Conservation (phyloP, 2,113 vertebrate genomes). For the Ia io region DNA sequence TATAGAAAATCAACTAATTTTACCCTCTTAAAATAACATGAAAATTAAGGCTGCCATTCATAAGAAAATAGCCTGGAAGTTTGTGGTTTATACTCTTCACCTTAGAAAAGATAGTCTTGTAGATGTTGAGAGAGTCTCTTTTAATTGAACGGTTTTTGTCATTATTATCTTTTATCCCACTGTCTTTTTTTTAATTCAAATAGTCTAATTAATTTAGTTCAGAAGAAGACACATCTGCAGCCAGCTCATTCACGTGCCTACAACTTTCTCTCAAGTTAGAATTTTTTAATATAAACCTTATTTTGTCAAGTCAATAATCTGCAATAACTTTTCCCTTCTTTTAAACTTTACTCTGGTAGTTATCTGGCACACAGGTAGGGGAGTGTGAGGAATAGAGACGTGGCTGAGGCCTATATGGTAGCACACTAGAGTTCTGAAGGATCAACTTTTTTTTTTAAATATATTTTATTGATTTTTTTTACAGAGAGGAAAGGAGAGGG, state of each 20-base stretch:
- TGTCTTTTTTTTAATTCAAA: background rate
- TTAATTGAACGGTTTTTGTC: background rate
- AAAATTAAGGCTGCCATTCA: background rate
- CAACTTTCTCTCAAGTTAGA: background rate
- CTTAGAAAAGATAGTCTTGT: background rate
- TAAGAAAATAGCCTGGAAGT: constrained; percentile 4
- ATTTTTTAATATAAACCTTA: constrained; percentile 18
- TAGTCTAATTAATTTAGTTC: constrained; percentile 7
- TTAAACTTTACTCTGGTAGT: background rate
- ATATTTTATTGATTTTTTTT: no score
- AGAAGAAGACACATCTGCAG: background rate
- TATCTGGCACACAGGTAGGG: background rate
- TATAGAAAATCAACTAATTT: background rate
- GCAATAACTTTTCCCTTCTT: background rate
- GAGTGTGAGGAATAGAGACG: background rate
- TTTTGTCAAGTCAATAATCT: constrained; percentile 21
- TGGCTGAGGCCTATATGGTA: background rate
- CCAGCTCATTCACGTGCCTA: background rate
- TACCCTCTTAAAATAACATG: background rate
- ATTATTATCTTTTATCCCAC: background rate
- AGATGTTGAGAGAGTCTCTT: background rate
- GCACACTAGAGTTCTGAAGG: background rate
- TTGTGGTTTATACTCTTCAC: background rate
- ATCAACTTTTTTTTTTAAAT: background rate
- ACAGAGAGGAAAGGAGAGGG: no score